Evolutionary conservation across 2,888 invertebrate genomes (phyloP).

Genomic region (Brachypterus glaber): DNA sequence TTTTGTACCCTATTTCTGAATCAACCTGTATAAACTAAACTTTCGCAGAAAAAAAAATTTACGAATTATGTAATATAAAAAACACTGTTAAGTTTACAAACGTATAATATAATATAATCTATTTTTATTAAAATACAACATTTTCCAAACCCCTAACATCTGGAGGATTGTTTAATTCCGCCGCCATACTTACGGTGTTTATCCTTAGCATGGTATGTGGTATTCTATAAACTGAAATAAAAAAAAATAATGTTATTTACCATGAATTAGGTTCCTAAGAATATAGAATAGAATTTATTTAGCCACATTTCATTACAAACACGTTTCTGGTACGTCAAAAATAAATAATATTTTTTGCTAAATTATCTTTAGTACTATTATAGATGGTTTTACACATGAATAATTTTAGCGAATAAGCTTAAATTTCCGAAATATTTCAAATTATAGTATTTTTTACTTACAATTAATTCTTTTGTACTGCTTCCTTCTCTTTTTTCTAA

Average conservation of each 20-base stretch:
- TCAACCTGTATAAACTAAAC: no score
- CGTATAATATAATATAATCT: no score
- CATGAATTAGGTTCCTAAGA: no score
- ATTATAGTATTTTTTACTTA: slow-evolving; percentile 38
- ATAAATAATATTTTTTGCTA: no score
- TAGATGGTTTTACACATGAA: slow-evolving; percentile 9
- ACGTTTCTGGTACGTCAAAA: no score
- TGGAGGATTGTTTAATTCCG: slow-evolving; percentile 35
- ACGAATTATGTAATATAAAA: no score
- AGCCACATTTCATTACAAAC: no score
- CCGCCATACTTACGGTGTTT: slow-evolving; percentile 56
- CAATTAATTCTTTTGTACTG: slow-evolving; percentile 68
- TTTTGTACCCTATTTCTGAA: no score
- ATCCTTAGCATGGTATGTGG: slow-evolving; percentile 69
- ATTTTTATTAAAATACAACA: slow-evolving; percentile 28
- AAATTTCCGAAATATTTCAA: slow-evolving; percentile 1
- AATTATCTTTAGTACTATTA: no score
- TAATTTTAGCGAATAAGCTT: not conserved
- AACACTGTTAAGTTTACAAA: no score
- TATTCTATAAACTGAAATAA: slow-evolving; percentile 47
- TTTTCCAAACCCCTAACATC: slow-evolving; percentile 32
- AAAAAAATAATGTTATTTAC: slow-evolving; percentile 19
- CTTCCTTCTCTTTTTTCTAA: slow-evolving; percentile 67
- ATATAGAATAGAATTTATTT: no score
- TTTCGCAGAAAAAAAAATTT: no score